Evolutionary conservation across 2,113 vertebrate genomes (phyloP).

Genomic region (Holacanthus passer): DNA sequence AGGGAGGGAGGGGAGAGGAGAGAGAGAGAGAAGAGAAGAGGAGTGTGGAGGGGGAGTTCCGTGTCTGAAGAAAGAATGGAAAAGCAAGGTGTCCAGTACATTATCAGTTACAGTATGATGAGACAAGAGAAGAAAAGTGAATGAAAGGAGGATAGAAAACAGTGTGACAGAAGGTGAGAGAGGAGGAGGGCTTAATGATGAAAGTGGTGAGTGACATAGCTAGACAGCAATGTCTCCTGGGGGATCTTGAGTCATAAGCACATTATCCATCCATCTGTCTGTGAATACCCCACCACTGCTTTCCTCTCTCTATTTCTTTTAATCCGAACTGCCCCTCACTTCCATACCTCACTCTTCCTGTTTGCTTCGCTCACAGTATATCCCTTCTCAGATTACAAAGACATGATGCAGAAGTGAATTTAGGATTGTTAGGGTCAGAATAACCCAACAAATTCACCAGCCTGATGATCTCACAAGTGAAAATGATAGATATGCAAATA

Average conservation of each 20-base stretch:
- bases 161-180: constrained; percentile 34
- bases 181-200: constrained; percentile 28
- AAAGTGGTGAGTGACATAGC: constrained; percentile 55
- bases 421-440: background rate
- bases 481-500: background rate
- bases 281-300: constrained; percentile 35
- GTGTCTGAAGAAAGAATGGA: background rate
- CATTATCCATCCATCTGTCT: constrained; percentile 72
- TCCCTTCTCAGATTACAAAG: constrained; percentile 64
- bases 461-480: background rate
- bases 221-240: constrained; percentile 56
- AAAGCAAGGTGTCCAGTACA: background rate
- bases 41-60: background rate
- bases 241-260: constrained; percentile 65
- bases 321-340: constrained; percentile 11
- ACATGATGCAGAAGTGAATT: constrained; percentile 23
- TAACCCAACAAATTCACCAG: background rate
- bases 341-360: constrained; percentile 22
- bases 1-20: background rate
- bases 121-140: constrained; percentile 7
- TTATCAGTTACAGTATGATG: constrained; percentile 1
- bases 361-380: constrained; percentile 18
- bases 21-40: background rate
- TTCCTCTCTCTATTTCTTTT: constrained; percentile 2
- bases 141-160: constrained; percentile 16